phyloP scores from a whole-genome alignment of 2,113 vertebrate genomes.

The Hippolais icterina region DNA sequence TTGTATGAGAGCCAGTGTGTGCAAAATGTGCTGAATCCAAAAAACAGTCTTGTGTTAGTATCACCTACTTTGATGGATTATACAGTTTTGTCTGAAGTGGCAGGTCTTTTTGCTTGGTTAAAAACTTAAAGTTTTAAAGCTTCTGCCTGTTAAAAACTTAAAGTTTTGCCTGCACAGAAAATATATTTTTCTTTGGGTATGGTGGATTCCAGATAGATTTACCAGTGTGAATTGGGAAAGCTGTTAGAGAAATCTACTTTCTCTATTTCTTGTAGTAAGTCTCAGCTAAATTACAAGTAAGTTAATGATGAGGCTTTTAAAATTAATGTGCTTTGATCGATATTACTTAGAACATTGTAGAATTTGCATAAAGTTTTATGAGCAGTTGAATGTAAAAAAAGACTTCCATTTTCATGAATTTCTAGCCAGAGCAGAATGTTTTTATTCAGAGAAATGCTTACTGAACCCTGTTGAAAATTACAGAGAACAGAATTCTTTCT shows the following conservation, averaged over 20 bases:
- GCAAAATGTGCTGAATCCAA: slow-evolving; percentile 26
- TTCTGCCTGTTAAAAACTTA: not conserved
- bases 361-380: not conserved
- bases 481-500: not conserved
- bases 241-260: not conserved
- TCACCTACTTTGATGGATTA: not conserved
- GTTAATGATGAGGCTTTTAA: not conserved
- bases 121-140: not conserved
- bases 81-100: not conserved
- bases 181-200: not conserved
- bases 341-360: not conserved
- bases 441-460: not conserved
- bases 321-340: not conserved
- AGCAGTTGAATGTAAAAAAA: not conserved
- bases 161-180: not conserved
- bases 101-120: not conserved
- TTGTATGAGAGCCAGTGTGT: slow-evolving; percentile 32
- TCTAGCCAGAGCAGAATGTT: not conserved
- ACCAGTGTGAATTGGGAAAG: not conserved
- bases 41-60: not conserved
- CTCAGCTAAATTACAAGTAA: not conserved
- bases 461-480: not conserved
- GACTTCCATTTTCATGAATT: not conserved
- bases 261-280: not conserved
- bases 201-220: not conserved